Percentiles rank a stretch among this genome's conserved stretches.
phyloP scores from a whole-genome alignment of 1,140 invertebrate species.

The Lethrus apterus region DNA sequence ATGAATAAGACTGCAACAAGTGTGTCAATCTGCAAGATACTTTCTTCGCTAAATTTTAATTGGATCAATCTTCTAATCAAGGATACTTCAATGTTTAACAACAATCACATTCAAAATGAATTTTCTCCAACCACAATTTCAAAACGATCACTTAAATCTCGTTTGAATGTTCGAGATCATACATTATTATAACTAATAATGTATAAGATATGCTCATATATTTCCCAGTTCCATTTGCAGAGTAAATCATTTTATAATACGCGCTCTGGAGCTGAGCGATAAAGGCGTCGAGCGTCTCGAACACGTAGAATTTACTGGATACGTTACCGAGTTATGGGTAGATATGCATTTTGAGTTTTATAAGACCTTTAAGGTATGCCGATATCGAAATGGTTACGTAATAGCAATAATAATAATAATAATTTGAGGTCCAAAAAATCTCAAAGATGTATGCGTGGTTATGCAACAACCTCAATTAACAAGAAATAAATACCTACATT shows the following conservation, averaged over 20 bases:
- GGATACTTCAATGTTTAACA: no score
- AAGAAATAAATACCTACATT: slow-evolving; percentile 8
- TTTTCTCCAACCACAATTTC: background rate
- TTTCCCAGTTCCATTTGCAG: slow-evolving; percentile 25
- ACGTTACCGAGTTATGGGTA: slow-evolving; percentile 24
- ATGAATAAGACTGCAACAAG: no score
- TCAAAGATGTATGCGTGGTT: background rate
- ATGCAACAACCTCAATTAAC: slow-evolving; percentile 4
- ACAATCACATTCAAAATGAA: no score
- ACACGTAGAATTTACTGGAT: slow-evolving; percentile 26
- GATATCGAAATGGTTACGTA: slow-evolving; percentile 17
- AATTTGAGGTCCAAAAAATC: slow-evolving; percentile 2
- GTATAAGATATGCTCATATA: slow-evolving; percentile 26
- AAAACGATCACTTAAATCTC: slow-evolving; percentile 10
- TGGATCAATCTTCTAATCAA: no score
- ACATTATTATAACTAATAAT: slow-evolving; percentile 23
- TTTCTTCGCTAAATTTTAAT: no score
- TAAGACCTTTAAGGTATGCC: slow-evolving; percentile 25
- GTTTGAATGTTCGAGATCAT: slow-evolving; percentile 17
- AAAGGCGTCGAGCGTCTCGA: slow-evolving; percentile 26
- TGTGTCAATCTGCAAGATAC: no score
- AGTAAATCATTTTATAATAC: slow-evolving; percentile 33
- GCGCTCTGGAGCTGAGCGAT: slow-evolving; percentile 28
- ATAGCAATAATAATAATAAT: background rate
- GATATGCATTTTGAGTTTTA: slow-evolving; percentile 33